These are phyloP conservation scores for Tryphoninae sp. DNA, from an alignment of 2,888 invertebrate genomes.

Conservation along the genomic window DNA sequence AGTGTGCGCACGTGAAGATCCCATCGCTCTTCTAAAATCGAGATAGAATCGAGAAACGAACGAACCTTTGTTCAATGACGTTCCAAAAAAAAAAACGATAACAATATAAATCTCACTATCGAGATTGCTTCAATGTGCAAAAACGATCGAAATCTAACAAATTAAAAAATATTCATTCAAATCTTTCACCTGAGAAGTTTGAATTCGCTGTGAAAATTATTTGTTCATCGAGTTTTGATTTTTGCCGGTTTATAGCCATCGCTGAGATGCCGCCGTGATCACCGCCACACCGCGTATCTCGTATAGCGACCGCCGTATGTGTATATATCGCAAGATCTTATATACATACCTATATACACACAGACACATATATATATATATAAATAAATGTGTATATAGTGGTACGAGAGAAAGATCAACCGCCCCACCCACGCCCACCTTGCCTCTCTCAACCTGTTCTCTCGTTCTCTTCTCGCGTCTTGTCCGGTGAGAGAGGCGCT, in stretches of 20 bases:
- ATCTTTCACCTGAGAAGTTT: background rate
- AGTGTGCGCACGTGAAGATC: conserved; percentile 39
- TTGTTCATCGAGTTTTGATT: conserved; percentile 34
- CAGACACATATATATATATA: too few species aligned
- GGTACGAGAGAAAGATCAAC: conserved; percentile 74
- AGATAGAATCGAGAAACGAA: conserved; percentile 36
- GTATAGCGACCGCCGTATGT: conserved; percentile 44
- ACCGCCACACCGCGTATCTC: conserved; percentile 36
- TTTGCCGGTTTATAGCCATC: conserved; percentile 54
- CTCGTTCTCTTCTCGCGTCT: conserved; percentile 69
- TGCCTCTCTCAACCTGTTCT: conserved; percentile 79
- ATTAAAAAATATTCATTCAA: background rate
- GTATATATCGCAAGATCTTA: conserved; percentile 49
- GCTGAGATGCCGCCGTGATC: conserved; percentile 48
- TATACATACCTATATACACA: too few species aligned
- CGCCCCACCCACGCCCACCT: conserved; percentile 79
- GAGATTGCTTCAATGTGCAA: too few species aligned
- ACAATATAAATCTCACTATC: too few species aligned
- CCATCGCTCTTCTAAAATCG: conserved; percentile 24
- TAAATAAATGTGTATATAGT: conserved; percentile 26
- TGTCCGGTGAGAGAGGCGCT: conserved; percentile 60
- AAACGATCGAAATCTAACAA: too few species aligned
- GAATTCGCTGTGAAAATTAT: conserved; percentile 1
- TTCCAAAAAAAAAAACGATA: too few species aligned
- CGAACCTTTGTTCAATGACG: background rate